These are phyloP conservation scores for Triplophysa yarkandensis DNA, from an alignment of 2,797 vertebrate genomes.

Conservation along the genomic window DNA sequence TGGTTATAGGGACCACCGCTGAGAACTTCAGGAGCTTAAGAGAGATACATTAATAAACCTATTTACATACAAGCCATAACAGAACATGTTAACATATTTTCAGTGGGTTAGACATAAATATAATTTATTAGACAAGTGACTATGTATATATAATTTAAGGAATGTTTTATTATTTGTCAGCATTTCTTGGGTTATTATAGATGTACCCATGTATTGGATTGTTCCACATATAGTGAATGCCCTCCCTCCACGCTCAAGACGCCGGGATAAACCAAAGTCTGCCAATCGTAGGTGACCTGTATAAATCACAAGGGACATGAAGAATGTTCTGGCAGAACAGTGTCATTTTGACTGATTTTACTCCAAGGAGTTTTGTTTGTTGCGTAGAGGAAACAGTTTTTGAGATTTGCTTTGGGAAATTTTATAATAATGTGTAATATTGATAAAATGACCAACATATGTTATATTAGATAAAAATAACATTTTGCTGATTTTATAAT, in stretches of 20 bases:
- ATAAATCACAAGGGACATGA: conserved; percentile 6
- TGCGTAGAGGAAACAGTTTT: too few relatives aligned
- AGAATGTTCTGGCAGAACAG: background rate
- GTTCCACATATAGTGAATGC: conserved; percentile 90
- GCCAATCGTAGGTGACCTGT: conserved; percentile 89
- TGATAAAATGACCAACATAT: background rate
- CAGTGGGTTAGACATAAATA: background rate
- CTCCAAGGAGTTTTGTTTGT: too few relatives aligned
- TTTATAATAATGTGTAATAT: background rate
- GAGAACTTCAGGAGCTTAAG: conserved; percentile 88
- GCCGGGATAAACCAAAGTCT: conserved; percentile 86
- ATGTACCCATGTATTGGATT: conserved; percentile 93
- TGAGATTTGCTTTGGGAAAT: background rate
- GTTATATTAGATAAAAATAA: background rate
- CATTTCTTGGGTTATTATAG: conserved; percentile 33
- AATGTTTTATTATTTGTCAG: background rate
- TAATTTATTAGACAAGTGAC: background rate
- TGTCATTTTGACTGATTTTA: too few relatives aligned
- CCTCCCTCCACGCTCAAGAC: conserved; percentile 77
- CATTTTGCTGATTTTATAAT: background rate
- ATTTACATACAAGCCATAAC: background rate
- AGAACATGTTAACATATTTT: background rate
- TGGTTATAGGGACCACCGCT: conserved; percentile 92
- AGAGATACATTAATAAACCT: conserved; percentile 14
- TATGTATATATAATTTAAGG: background rate